Percentiles rank a stretch among this genome's conserved stretches.
Conservation (phyloP, 1,140 invertebrate genomes). For the Hyles vespertilio region DNA sequence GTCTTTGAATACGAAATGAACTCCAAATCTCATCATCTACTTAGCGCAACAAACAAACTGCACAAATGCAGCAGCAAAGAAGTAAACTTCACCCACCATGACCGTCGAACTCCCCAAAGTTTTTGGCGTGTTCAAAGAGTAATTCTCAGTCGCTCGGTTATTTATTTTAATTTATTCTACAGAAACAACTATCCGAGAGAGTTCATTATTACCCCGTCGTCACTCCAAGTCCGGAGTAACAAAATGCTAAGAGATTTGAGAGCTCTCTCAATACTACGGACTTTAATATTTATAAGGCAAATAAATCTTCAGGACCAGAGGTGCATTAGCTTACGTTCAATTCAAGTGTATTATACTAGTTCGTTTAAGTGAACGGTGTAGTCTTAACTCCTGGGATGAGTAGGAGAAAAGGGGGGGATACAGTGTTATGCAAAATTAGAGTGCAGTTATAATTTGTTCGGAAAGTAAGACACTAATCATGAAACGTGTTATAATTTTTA, state of each 20-base stretch:
- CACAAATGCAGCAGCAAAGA: not conserved
- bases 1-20: no score
- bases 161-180: conserved; percentile 25
- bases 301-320: conserved; percentile 33
- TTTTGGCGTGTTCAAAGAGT: not conserved
- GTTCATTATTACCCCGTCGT: conserved; percentile 29
- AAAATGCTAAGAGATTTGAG: conserved; percentile 39
- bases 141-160: conserved; percentile 10
- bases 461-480: no score
- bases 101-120: not conserved
- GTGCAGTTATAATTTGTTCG: no score
- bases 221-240: conserved; percentile 36
- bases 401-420: no score
- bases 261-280: conserved; percentile 41
- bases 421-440: no score
- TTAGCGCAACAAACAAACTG: no score
- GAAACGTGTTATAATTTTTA: no score
- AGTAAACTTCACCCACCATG: not conserved
- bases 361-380: no score
- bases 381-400: no score
- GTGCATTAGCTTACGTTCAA: not conserved
- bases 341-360: no score
- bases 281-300: conserved; percentile 56
- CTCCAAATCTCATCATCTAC: no score
- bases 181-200: conserved; percentile 18